phyloP scores from a whole-genome alignment of 2,113 vertebrate genomes.

The Benitochromis conjunctus region DNA sequence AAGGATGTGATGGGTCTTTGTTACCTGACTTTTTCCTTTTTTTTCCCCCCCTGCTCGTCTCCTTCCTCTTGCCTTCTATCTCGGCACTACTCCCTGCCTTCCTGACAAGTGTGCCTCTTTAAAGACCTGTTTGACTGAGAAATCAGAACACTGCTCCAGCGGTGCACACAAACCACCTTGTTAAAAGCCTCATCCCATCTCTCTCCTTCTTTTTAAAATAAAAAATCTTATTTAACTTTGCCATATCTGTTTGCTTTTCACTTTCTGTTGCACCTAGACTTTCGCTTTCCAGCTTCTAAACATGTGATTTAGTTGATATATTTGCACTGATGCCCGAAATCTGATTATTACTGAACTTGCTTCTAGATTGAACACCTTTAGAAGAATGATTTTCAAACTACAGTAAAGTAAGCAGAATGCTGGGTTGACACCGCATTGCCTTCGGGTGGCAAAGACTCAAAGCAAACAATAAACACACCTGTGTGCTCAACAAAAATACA shows the following conservation, averaged over 20 bases:
- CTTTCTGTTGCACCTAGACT: neutral
- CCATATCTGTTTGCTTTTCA: neutral
- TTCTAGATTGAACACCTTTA: neutral
- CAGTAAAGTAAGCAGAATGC: neutral
- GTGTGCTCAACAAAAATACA: neutral
- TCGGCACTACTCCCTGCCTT: neutral
- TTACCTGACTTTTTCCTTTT: slow-evolving; percentile 49
- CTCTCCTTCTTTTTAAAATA: neutral
- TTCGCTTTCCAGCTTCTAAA: neutral
- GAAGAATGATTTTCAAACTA: neutral
- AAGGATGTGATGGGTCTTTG: slow-evolving; percentile 61
- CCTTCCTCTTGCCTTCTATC: neutral
- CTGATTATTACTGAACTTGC: neutral
- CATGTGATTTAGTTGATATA: neutral
- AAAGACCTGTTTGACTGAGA: slow-evolving; percentile 35
- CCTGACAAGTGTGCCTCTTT: slow-evolving; percentile 26
- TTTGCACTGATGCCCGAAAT: neutral
- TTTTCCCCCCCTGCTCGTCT: neutral
- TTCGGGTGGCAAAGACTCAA: neutral
- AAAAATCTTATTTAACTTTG: neutral
- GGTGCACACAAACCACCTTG: neutral
- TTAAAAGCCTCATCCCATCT: neutral
- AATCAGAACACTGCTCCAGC: slow-evolving; percentile 13
- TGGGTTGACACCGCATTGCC: neutral
- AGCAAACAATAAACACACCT: neutral